Base-by-base conservation (phyloP, 2,888 invertebrate genomes). In the Chaetoderma sp. region DNA sequence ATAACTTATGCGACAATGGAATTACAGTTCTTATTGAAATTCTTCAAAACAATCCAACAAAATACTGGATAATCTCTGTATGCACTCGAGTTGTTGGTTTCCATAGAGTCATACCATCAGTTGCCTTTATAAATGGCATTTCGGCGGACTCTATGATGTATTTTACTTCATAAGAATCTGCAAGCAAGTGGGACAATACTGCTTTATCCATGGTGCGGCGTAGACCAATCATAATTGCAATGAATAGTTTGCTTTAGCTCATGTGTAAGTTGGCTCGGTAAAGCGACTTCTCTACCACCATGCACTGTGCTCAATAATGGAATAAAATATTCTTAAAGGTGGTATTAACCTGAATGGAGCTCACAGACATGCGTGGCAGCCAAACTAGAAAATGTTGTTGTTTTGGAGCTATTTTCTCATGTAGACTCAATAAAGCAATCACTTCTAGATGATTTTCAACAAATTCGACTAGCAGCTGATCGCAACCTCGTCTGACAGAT, bases 31-130 rank as follows among this genome's bases (percentile, higher is more conserved):
- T 32, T 28, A 27, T 47, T 18, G 62, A 63, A 63, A 59, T 47
- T 30, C 32, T 27, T 21, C n/a, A 64, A 18, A 25, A 63, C 60
- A 47, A 39, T 63, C n/a, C 33, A 21, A 21, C 21, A 16, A 30
- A 63, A 63, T 23, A 32, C 44, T 30, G 45, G 61, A 45, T 36
- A 36, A 30, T 63, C 63, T 18, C 60, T 47, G 63, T 63, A 63
- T 16, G 60, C 63, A 21, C 63, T 42, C 18, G 42, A 25, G 25
- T 47, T 63, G n/a, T 23, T 18, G 6, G 63, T 44, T 42, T 63
- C 63, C 49, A 60, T 61, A 16, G 62, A 8, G 33, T 33, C 27
- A 13, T n/a, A 63, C 61, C 16, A 62, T 62, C 36, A 62, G 30
- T 13, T 60, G 61, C 16, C 5, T 25, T 13, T 42, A 62, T 16